Percentiles rank a stretch among this genome's conserved stretches.
phyloP scores from a whole-genome alignment of 2,797 vertebrate genomes.

The Aratinga solstitialis region DNA sequence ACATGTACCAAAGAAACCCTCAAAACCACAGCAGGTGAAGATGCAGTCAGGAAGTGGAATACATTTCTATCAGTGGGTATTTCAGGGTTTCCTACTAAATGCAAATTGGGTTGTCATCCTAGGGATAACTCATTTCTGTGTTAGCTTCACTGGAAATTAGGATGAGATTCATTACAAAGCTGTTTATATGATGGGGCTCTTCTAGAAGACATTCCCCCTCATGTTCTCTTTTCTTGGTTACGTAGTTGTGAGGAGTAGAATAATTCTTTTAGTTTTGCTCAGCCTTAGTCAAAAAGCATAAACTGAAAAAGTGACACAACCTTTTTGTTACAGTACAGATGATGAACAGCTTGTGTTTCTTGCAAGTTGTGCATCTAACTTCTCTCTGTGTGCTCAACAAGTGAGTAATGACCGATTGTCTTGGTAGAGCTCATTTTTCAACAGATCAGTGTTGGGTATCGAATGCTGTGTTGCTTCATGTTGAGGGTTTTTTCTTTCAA shows the following conservation, averaged over 20 bases:
- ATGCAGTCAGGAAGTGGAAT: background rate
- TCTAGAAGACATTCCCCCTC: background rate
- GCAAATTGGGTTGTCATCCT: background rate
- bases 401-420: background rate
- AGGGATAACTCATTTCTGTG: background rate
- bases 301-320: background rate
- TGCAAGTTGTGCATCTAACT: background rate
- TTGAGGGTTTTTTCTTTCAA: background rate
- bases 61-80: background rate
- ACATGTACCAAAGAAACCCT: background rate
- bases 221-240: background rate
- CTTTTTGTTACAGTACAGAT: background rate
- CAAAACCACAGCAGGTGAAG: slow-evolving; percentile 13
- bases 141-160: background rate
- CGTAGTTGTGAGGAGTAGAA: background rate
- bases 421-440: background rate
- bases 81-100: background rate
- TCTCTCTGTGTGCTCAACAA: background rate
- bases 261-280: background rate
- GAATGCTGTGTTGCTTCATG: background rate
- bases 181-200: background rate
- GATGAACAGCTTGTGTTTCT: background rate
- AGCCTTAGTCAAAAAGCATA: background rate
- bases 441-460: background rate
- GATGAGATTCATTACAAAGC: background rate